Base-by-base conservation (phyloP, 1,140 invertebrate genomes). In the Tetragonula clypearis region DNA sequence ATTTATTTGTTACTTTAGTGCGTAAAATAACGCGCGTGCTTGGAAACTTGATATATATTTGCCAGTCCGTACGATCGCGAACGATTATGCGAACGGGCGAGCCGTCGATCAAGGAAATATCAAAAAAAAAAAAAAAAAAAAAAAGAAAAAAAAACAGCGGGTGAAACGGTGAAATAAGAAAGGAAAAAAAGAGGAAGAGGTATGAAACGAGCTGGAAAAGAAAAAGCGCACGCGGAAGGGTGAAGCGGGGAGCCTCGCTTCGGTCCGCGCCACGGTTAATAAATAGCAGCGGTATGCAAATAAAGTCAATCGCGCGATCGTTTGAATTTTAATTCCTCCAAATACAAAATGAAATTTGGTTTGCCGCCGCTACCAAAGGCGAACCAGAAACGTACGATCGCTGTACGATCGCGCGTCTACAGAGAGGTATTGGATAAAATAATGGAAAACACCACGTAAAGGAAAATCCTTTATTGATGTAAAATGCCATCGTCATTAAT, bases 281-380 rank as follows among this genome's bases (percentile, higher is more conserved):
- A 91, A 91, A 91, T 92, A 87, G 82, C 83, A 83, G 68, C 86
- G 73, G 86, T 87, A 91, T 90, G 89, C 87, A 90, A 90, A 92
- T 91, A 87, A 84, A 91, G 85, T 88, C 83, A 88, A 91, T 91
- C 89, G 90, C 86, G 58, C 87, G 78, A 90, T 77, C 89, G 85
- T 90, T 89, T 87, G 90, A 91, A 91, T 92, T 91, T 90, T 92
- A 91, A 92, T 90, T 88, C 76, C 72, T 77, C 62, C 69, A 89
- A 91, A 90, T 90, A 79, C 79, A 80, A 85, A 90, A 90, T 92
- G 87, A 87, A 88, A 91, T 87, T 91, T 88, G 68, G 41, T 62
- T 35, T 58, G 58, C 30, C 58, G 8, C 66, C 53, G 30, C 58
- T 68, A 79, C 66, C 41, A 49, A 82, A 84, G 60, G 77, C 26